Evolutionary conservation across 2,888 invertebrate genomes (phyloP), one percentile per base, ranked within the genome.

Genomic region (Trichogramma dendrolimi): DNA sequence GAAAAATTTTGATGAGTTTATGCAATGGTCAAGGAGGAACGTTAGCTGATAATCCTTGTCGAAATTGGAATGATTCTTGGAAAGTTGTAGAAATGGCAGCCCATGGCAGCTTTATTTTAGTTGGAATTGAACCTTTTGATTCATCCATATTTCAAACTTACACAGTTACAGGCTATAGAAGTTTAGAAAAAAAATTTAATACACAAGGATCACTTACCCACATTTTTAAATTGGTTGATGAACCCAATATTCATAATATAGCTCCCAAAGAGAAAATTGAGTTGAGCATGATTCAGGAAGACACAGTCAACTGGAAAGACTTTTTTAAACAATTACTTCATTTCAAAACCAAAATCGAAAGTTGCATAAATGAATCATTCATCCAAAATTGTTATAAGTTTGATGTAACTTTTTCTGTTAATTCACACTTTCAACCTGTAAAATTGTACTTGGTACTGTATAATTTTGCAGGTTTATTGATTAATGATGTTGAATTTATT

Each of bases 21-120:
- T 83, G 83, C 68, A 79, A 80, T 69, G 85, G 84, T 53, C 84
- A 85, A 75, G 84, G 84, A 61, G 85, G 83, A 5, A 82, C 82
- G 8, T 72, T 77, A 55, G 72, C 75, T 40, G 83, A 83, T 66
- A 60, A 68, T n/a, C 72, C 73, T 11, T 66, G 57, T 38, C 79
- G 82, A 68, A 75, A 75, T 7, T 83, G 81, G 81, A 79, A 80
- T 65, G 82, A 85, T 75, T 80, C 81, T 11, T 85, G 85, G 84
- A 81, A 84, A 75, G 68, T 80, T n/a, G 79, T 79, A 62, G 82
- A 82, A 72, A 82, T 83, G 82, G 83, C 83, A 58, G 80, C 83
- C 6, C 75, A 82, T 68, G 80, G 81, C 48, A 73, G 80, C 66
- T 77, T 83, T 56, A 67, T 83, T 63, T 71, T 84, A 44, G 70